These are phyloP conservation scores for Monopis laevigella DNA, from an alignment of 2,888 invertebrate species.

Conservation along the genomic window DNA sequence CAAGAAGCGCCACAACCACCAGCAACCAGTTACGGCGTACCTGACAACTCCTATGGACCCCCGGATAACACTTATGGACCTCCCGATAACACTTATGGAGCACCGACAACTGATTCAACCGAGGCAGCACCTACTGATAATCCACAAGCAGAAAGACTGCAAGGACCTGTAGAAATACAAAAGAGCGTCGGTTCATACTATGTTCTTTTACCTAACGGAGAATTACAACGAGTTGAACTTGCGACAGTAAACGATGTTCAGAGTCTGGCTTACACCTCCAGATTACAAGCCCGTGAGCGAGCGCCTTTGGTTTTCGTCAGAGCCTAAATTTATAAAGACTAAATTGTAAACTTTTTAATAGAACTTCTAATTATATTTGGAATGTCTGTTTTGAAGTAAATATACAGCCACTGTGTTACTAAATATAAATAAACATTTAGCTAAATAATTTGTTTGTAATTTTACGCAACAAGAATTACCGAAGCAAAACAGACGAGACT, in stretches of 20 bases:
- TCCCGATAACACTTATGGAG: slow-evolving; percentile 20
- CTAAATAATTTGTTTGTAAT: neutral
- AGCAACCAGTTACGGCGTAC: slow-evolving; percentile 37
- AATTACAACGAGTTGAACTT: slow-evolving; percentile 69
- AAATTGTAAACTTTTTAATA: neutral
- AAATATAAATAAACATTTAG: neutral
- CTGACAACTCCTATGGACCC: slow-evolving; percentile 36
- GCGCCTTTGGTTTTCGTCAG: slow-evolving; percentile 29
- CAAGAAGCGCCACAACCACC: slow-evolving; percentile 29
- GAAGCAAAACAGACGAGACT: too few species aligned
- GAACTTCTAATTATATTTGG: too few species aligned
- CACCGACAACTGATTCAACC: slow-evolving; percentile 23
- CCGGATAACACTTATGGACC: slow-evolving; percentile 32
- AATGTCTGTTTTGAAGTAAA: too few species aligned
- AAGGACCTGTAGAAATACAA: slow-evolving; percentile 44
- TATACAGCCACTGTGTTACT: neutral
- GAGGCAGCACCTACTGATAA: slow-evolving; percentile 31
- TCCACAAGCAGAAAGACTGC: slow-evolving; percentile 38
- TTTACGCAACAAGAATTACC: too few species aligned
- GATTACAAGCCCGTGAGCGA: slow-evolving; percentile 45
- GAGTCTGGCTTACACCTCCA: slow-evolving; percentile 71
- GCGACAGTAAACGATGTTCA: slow-evolving; percentile 53
- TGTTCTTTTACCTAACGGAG: slow-evolving; percentile 70
- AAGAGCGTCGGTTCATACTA: slow-evolving; percentile 70
- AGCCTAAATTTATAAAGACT: neutral